A percentile compares a stretch with the other conserved stretches of the same genome.
Evolutionary conservation across 2,797 vertebrate species (phyloP).

Genomic region (Pangasius larnaudii): DNA sequence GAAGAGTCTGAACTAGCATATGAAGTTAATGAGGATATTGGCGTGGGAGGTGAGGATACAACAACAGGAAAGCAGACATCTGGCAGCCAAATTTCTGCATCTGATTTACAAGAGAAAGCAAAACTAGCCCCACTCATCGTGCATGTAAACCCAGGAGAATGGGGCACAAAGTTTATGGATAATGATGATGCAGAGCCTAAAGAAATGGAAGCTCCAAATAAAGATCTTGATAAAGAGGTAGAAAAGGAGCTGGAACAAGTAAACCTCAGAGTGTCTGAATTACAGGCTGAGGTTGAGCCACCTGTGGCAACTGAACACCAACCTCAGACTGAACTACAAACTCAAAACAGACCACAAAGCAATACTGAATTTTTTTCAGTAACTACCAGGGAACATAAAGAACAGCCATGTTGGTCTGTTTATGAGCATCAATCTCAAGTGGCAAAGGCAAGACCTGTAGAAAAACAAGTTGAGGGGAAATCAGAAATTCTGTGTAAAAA

Average conservation of each 20-base stretch:
- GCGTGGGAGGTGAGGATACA: background rate
- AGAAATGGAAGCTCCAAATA: background rate
- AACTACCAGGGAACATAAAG: background rate
- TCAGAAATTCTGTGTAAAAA: background rate
- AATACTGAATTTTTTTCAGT: background rate
- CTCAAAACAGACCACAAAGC: constrained; percentile 11
- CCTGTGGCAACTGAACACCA: background rate
- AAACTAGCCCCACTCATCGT: background rate
- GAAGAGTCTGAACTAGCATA: background rate
- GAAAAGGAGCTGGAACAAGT: constrained; percentile 35
- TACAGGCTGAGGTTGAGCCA: background rate
- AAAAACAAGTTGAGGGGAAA: background rate
- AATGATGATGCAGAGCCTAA: background rate
- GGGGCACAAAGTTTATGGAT: background rate
- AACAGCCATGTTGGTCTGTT: background rate
- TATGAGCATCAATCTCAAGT: background rate
- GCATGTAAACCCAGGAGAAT: background rate
- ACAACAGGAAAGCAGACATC: background rate
- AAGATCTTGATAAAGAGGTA: background rate
- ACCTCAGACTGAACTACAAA: background rate
- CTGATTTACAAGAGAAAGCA: background rate
- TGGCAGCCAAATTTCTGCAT: background rate
- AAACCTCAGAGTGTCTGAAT: background rate
- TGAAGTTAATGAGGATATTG: background rate
- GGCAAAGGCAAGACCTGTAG: background rate